Evolutionary conservation across 2,888 invertebrate species (phyloP).

Genomic region (Pyralis farinalis): DNA sequence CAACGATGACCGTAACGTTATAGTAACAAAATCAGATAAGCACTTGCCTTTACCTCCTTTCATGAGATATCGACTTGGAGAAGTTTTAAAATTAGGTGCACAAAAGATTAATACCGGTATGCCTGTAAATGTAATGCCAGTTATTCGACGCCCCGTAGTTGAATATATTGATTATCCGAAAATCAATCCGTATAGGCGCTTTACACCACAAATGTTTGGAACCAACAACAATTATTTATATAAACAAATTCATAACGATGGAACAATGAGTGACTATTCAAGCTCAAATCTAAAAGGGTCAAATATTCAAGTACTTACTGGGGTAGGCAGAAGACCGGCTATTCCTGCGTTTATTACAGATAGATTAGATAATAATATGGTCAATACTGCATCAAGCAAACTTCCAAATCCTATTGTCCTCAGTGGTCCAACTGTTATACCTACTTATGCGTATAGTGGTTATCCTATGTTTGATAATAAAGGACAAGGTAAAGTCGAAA

Average conservation of each 20-base stretch:
- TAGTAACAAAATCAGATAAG: conserved; percentile 25
- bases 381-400: conserved; percentile 9
- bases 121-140: conserved; percentile 5
- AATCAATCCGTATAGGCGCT: neutral
- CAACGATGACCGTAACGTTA: conserved; percentile 24
- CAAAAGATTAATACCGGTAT: neutral
- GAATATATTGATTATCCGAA: conserved; percentile 2
- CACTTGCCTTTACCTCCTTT: conserved; percentile 25
- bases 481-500: neutral
- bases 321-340: conserved; percentile 9
- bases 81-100: conserved; percentile 18
- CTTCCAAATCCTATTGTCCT: conserved; percentile 1
- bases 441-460: neutral
- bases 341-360: conserved; percentile 15
- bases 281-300: neutral
- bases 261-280: conserved; percentile 18
- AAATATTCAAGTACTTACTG: conserved; percentile 3
- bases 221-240: conserved; percentile 3
- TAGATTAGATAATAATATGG: conserved; percentile 18
- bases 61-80: conserved; percentile 26
- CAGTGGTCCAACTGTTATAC: neutral
- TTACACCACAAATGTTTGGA: neutral
- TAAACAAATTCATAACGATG: conserved; percentile 26
- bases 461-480: neutral
- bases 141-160: neutral